Conservation (phyloP, 1,140 invertebrate species). For the Drosophila baimaii region DNA sequence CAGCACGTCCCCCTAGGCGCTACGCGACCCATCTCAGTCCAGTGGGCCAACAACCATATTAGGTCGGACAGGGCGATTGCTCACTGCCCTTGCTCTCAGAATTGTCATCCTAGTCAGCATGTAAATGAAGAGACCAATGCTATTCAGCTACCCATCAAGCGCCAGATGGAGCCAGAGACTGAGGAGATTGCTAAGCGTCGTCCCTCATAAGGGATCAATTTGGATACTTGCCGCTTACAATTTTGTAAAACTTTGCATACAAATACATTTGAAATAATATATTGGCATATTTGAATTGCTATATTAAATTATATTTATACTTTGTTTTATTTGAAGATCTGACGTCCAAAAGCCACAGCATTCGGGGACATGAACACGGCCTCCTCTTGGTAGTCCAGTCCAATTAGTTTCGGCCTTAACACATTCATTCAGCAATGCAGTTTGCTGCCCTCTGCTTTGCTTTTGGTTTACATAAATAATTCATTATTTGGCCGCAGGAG, state of each 20-base stretch:
- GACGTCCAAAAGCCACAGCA: neutral
- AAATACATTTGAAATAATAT: neutral
- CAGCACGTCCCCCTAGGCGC: neutral
- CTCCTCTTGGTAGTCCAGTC: constrained; percentile 3
- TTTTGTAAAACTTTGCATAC: neutral
- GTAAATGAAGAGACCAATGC: neutral
- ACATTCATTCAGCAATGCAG: constrained; percentile 33
- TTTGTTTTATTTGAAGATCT: constrained; percentile 1
- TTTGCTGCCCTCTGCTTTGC: constrained; percentile 1
- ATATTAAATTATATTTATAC: neutral
- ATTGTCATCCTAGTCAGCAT: no score
- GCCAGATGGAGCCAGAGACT: neutral
- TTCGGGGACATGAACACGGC: neutral
- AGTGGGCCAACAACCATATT: neutral
- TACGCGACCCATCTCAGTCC: constrained; percentile 1
- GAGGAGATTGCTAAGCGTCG: no score
- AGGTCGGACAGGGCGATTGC: no score
- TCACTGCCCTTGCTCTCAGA: no score
- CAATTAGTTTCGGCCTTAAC: constrained; percentile 40
- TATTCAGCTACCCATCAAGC: neutral
- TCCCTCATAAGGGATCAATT: no score
- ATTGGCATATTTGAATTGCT: no score
- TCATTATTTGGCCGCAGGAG: constrained; percentile 36
- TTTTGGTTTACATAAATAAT: constrained; percentile 49
- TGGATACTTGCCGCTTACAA: no score